Evolutionary conservation across 2,888 invertebrate species (phyloP), one percentile per base, ranked within the genome.

Genomic region (Eupithecia abbreviata): DNA sequence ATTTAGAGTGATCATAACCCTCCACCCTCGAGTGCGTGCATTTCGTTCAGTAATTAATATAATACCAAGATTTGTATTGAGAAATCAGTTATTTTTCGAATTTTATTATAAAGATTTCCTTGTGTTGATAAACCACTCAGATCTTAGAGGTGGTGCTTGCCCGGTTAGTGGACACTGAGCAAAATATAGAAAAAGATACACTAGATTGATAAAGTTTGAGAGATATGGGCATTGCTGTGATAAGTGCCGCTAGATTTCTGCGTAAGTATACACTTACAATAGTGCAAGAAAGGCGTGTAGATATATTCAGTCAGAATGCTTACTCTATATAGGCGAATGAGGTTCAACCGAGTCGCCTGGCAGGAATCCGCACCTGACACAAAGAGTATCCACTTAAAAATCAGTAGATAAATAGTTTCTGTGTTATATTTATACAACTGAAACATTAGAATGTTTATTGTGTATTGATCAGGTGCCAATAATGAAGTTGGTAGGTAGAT

Each of bases 291-390:
- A 83, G 81, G 82, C 82, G 84, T 85, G 85, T 81, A 80, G 79
- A 81, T 79, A 76, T 79, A 77, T 77, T 78, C 78, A 74, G 75
- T 78, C 77, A 84, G 81, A 88, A 92, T 93, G 93, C 94, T 94
- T 93, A 94, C 94, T 93, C 92, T 93, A 94, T 90, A 93, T 92
- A 85, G 94, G 93, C 88, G 93, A 93, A 92, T 93, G 93, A 87
- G 93, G 93, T 90, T 94, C 93, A 91, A 93, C 93, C 90, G 93
- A 91, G 91, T 93, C 93, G 89, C 90, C 92, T 85, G 94, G 93
- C 93, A 93, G 93, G 94, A 93, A 94, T 86, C 94, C 93, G 94
- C 94, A 94, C 90, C 94, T 94, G 94, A 90, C 91, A 93, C 86
- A 92, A 86, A 93, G 86, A 91, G 86, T 86, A 90, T 85, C 84